phyloP scores from a whole-genome alignment of 2,113 vertebrate genomes.

The Petaurus breviceps region DNA sequence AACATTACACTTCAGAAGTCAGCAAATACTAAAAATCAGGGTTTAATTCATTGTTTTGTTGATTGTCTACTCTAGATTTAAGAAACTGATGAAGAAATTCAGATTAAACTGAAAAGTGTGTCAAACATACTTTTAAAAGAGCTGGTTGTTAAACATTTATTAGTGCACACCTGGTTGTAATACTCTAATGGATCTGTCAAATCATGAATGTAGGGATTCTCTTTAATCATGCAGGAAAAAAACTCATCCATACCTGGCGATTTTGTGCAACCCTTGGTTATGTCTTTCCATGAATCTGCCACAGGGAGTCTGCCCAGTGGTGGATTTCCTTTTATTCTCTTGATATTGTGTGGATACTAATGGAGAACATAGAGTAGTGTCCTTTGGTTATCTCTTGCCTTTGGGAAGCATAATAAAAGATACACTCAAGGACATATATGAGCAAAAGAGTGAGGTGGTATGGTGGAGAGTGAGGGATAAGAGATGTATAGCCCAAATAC shows the following conservation, averaged over 20 bases:
- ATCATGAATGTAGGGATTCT: neutral
- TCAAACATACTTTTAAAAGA: neutral
- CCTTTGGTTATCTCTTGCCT: neutral
- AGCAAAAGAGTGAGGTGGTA: neutral
- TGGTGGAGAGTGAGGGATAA: neutral
- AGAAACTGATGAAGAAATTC: neutral
- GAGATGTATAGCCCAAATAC: neutral
- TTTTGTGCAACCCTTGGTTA: too few species aligned
- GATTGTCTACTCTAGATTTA: neutral
- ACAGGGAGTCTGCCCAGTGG: too few species aligned
- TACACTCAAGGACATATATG: neutral
- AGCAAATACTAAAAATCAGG: too few species aligned
- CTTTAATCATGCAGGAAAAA: neutral
- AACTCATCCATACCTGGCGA: neutral
- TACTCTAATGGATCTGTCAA: neutral
- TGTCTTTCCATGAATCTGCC: too few species aligned
- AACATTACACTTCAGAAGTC: neutral
- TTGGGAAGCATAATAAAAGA: neutral
- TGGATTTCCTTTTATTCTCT: too few species aligned
- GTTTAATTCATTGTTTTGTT: neutral
- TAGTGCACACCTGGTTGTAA: neutral
- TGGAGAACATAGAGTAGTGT: too few species aligned
- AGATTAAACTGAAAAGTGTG: neutral
- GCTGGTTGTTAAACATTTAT: neutral
- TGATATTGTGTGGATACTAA: too few species aligned